Evolutionary conservation across 1,140 invertebrate genomes (phyloP), one percentile per base, ranked within the genome.

Genomic region (Scaptomyza pallida): DNA sequence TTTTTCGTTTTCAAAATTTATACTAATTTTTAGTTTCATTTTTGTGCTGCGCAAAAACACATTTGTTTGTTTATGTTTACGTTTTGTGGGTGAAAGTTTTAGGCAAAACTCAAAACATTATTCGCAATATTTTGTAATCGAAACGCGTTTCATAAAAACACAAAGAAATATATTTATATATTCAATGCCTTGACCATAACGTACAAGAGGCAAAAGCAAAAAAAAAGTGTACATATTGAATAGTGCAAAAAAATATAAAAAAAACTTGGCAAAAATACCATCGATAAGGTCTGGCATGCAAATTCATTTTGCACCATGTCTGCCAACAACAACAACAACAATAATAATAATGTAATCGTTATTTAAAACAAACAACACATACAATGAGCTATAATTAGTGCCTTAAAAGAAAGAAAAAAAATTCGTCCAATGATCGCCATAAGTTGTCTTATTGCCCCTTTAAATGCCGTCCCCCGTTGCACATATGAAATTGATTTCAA

Each of bases 141-240:
- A 12, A 35, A 15, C 82, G 74, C 78, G 82, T 86, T 40, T 17
- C 48, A 45, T 51, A 59, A 13, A 52, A 52, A 51, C 41, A 30
- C 19, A 56, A 35, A 73, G 57, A 80, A 60, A 57, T 51, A 23
- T 35, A 23, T 35, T 23, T 41, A 19, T 30, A 50, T 83, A 72
- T 88, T 86, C 82, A 81, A 88, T 86, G 81, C 82, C 81, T 88
- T 51, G 78, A 70, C 80, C 80, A 85, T 85, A 86, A 80, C 75
- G 50, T 55, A 15, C 52, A 43, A 51, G 43, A 50, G 63, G 23
- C 4, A 33, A 43, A 47, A 44, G n/a, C n/a, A 37, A 33, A 50
- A 47, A 43, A 37, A 55, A 55, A 72, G 48, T 67, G 70, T 61
- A 63, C 55, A 71, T 51, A 64, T 65, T 57, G 61, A 71, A 57